Evolutionary conservation across 1,140 invertebrate species (phyloP), one percentile per base, ranked within the genome.

Genomic region (Rhysida immarginata): DNA sequence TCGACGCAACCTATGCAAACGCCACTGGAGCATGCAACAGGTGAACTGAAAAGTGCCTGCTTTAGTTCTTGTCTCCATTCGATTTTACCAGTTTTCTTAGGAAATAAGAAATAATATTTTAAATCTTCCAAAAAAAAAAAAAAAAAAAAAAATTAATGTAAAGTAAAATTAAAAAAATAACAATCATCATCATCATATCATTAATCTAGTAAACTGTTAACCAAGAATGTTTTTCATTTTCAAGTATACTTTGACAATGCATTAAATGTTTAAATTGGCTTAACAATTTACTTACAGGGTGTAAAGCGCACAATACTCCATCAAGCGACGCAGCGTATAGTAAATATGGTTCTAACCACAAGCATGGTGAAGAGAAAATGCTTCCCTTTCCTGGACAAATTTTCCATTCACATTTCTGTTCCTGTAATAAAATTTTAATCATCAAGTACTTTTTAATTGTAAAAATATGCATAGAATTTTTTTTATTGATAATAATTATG

Each of bases 31-130:
- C 70, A n/a, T 72, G 65, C 18, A 25, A 64, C 64, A 1, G 81
- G 79, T 24, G 75, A 76, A 2, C 78, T 76, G 67, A 85, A 84
- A 54, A 84, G 67, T 2, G 82, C 80, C 61, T 77, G 75, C 26
- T 61, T 56, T 1, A 78, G 16, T 35, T 35, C 29, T 35, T 35
- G 5, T 35, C 16, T 35, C 29, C 29, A 35, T 8, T 8, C 16
- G 60, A 55, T 71, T 18, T 8, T 8, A 18, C 45, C 24, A 24
- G 5, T 13, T 8, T 3, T 13, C 45, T 21, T 8, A 13, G 18
- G 13, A 8, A 48, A 21, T 8, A 21, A 8, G 5, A 18, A 24
- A 48, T 48, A 16, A 16, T 35, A 16, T 35, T 35, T n/a, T n/a
- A n/a, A n/a, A n/a, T n/a, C n/a, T n/a, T n/a, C n/a, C n/a, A n/a